These are phyloP conservation scores for Protobothrops flavoviridis DNA, from an alignment of 2,113 vertebrate species.

Conservation along the genomic window DNA sequence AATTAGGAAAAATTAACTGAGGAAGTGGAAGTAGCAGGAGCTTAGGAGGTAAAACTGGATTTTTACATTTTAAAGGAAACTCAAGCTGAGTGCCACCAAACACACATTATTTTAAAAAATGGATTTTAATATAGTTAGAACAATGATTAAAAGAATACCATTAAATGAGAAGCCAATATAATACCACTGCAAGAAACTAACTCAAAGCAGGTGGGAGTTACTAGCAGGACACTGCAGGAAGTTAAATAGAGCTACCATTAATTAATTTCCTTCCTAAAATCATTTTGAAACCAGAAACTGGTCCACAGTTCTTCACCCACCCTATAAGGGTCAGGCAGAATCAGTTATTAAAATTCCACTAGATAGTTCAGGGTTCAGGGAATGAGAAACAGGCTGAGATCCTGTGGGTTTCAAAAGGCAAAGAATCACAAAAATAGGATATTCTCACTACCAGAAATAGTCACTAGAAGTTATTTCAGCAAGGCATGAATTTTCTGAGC, in stretches of 20 bases:
- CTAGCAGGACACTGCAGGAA: neutral
- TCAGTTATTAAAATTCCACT: neutral
- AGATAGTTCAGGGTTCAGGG: neutral
- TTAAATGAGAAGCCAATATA: neutral
- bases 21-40: neutral
- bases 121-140: neutral
- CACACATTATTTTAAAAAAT: neutral
- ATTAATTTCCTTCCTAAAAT: neutral
- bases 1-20: neutral
- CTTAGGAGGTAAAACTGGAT: neutral
- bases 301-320: neutral
- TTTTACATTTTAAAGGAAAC: neutral
- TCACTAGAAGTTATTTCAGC: neutral
- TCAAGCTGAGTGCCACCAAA: neutral
- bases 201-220: neutral
- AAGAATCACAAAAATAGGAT: neutral
- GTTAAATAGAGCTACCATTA: neutral
- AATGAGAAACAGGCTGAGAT: neutral
- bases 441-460: neutral
- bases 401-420: neutral
- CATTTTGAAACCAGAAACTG: neutral
- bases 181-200: neutral
- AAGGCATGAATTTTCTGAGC: neutral
- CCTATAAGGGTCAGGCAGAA: neutral
- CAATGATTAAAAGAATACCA: neutral